Conservation (phyloP, 1,140 invertebrate genomes). For the Drosophila kurseongensis region DNA sequence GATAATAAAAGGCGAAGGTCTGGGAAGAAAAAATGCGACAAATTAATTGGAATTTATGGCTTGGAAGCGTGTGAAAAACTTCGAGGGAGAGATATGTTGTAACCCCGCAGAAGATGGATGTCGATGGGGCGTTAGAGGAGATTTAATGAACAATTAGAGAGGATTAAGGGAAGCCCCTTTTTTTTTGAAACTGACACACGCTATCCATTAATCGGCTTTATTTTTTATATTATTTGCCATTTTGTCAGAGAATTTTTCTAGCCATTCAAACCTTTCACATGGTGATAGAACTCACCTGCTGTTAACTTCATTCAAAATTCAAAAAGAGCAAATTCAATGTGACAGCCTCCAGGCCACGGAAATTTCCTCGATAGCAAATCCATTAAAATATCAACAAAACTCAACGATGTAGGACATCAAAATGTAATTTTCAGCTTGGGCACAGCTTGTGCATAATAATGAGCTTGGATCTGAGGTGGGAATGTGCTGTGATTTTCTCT, state of each 20-base stretch:
- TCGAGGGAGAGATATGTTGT: conserved; percentile 4
- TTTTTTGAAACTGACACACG: conserved; percentile 24
- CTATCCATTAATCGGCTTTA: conserved; percentile 15
- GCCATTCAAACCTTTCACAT: conserved; percentile 3
- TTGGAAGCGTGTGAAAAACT: conserved; percentile 53
- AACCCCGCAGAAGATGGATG: conserved; percentile 34
- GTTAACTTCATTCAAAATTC: conserved; percentile 56
- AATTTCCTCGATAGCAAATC: conserved; percentile 74
- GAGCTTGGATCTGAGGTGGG: conserved; percentile 34
- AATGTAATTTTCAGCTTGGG: conserved; percentile 73
- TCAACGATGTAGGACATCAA: conserved; percentile 74
- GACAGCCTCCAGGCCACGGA: conserved; percentile 39
- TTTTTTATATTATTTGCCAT: background rate
- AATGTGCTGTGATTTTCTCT: conserved; percentile 33
- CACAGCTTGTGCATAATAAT: conserved; percentile 76
- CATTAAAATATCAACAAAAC: conserved; percentile 80
- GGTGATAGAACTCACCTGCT: conserved; percentile 42
- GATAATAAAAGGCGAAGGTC: conserved; percentile 45
- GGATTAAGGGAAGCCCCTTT: conserved; percentile 37
- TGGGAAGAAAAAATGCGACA: conserved; percentile 67
- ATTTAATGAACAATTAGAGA: conserved; percentile 72
- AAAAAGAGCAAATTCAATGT: conserved; percentile 57
- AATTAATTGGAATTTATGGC: conserved; percentile 79
- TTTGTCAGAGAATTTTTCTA: background rate
- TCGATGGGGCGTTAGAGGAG: conserved; percentile 22